phyloP scores from a whole-genome alignment of 2,113 vertebrate species.

The Aspiorhynchus laticeps region DNA sequence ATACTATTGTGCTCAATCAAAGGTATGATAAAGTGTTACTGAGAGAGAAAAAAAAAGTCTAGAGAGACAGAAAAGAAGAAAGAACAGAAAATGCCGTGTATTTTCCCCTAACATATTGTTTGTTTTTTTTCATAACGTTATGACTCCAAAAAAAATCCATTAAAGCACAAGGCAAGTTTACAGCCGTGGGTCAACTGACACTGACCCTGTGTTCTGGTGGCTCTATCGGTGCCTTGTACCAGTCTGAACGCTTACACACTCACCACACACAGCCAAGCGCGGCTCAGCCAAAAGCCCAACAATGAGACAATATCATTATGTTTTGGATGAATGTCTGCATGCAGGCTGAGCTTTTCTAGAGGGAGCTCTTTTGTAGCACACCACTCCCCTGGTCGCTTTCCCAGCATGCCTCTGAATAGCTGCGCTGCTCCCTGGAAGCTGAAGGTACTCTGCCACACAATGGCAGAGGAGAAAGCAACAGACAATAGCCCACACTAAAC shows the following conservation, averaged over 20 bases:
- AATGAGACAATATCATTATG: conserved; percentile 71
- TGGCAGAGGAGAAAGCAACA: conserved; percentile 60
- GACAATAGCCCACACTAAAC: conserved; percentile 70
- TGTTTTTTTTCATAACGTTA: background rate
- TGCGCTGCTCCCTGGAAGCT: conserved; percentile 62
- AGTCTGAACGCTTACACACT: conserved; percentile 55
- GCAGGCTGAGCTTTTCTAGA: conserved; percentile 64
- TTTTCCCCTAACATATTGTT: background rate
- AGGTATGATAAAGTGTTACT: background rate
- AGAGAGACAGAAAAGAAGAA: background rate
- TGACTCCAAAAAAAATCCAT: background rate
- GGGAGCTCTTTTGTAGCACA: conserved; percentile 67
- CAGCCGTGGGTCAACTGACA: background rate
- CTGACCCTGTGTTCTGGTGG: background rate
- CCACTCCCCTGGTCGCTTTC: conserved; percentile 66
- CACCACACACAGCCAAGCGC: conserved; percentile 52
- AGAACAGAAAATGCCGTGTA: background rate
- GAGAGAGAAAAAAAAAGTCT: background rate
- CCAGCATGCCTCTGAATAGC: conserved; percentile 70
- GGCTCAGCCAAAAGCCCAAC: conserved; percentile 60
- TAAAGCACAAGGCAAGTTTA: background rate
- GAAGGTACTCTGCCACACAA: conserved; percentile 67
- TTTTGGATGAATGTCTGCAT: conserved; percentile 64
- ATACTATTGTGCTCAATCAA: background rate
- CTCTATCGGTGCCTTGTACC: conserved; percentile 17